phyloP scores from a whole-genome alignment of 2,113 vertebrate species.

The Bubalus kerabau region DNA sequence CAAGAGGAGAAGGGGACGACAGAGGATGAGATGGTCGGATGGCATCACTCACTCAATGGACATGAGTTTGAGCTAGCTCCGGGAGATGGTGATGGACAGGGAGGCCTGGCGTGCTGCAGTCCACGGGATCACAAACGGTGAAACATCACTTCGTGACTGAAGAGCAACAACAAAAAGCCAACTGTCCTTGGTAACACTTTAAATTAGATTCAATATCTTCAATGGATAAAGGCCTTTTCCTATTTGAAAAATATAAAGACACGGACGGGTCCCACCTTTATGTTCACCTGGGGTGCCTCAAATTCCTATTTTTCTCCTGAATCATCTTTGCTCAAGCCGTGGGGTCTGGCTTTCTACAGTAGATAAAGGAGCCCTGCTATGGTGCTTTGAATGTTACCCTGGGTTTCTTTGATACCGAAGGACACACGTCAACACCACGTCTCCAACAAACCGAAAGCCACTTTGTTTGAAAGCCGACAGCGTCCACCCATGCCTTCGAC shows the following conservation, averaged over 20 bases:
- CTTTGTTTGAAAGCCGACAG: not conserved
- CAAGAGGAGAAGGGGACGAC: fast-evolving
- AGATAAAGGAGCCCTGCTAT: not conserved
- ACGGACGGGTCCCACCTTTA: not conserved
- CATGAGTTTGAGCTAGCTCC: not conserved
- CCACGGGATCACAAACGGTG: not conserved
- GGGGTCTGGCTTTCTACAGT: not conserved
- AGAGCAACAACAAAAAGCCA: not conserved
- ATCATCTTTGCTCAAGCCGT: not conserved
- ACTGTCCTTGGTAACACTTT: not conserved
- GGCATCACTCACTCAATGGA: fast-evolving
- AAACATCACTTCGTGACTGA: not conserved
- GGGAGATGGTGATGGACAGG: not conserved
- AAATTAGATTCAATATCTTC: not conserved
- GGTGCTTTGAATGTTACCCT: not conserved
- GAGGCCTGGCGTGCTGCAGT: not conserved
- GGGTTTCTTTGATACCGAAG: not conserved
- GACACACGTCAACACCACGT: not conserved
- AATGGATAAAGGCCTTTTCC: not conserved
- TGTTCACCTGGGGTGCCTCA: too few species aligned
- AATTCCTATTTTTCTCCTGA: not conserved
- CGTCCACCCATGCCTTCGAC: not conserved
- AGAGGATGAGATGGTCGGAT: not conserved
- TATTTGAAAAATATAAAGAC: not conserved
- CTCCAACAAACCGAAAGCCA: not conserved